Conservation (phyloP, 2,888 invertebrate species). For the Perdita meconis region DNA sequence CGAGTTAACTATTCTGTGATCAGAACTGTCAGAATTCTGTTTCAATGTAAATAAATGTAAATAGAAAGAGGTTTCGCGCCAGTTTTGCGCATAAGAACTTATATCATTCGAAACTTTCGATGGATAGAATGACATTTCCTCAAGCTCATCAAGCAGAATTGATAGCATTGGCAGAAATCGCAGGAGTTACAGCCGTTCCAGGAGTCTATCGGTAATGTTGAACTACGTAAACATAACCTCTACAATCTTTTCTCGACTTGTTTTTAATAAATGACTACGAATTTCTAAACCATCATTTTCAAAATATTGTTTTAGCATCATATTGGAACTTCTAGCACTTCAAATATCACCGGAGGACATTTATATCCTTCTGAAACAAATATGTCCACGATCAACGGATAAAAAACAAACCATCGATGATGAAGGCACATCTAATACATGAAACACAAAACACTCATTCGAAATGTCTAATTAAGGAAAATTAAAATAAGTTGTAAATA, state of each 20-base stretch:
- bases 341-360: conserved; percentile 80
- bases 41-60: too few relatives aligned
- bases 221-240: conserved; percentile 43
- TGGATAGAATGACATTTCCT: conserved; percentile 70
- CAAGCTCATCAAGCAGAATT: conserved; percentile 74
- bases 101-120: not conserved
- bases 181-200: conserved; percentile 75
- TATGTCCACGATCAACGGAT: conserved; percentile 57
- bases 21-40: too few relatives aligned
- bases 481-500: too few relatives aligned
- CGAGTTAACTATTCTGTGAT: too few relatives aligned
- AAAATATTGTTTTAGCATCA: conserved; percentile 68
- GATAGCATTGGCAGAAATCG: conserved; percentile 75
- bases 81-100: not conserved
- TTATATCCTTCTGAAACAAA: conserved; percentile 76
- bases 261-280: not conserved
- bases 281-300: conserved; percentile 2
- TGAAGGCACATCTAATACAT: conserved; percentile 18
- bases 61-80: too few relatives aligned
- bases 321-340: conserved; percentile 76
- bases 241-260: not conserved
- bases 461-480: too few relatives aligned
- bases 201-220: conserved; percentile 73
- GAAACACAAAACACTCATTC: conserved; percentile 10
- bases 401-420: not conserved